phyloP scores from a whole-genome alignment of 2,888 invertebrate species.

The Orchesellides sinensis region DNA sequence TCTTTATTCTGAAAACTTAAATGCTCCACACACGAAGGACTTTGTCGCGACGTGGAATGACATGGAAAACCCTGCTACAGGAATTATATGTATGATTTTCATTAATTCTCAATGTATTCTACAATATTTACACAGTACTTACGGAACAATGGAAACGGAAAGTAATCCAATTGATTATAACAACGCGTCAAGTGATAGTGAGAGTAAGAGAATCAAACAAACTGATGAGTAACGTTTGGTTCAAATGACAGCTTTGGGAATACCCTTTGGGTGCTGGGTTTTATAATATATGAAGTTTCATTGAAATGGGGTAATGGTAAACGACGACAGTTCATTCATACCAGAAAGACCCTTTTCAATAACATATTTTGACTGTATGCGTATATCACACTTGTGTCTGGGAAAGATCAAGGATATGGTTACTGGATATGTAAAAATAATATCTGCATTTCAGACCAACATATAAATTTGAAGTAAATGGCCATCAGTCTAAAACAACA shows the following conservation, averaged over 20 bases:
- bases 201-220: slow-evolving; percentile 18
- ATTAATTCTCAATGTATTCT: not conserved
- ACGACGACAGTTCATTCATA: not conserved
- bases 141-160: too few species aligned
- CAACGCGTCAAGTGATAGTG: too few species aligned
- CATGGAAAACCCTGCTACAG: not conserved
- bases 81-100: not conserved
- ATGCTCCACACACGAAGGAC: too few species aligned
- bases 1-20: too few species aligned
- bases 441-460: too few species aligned
- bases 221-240: slow-evolving; percentile 55
- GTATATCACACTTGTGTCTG: not conserved
- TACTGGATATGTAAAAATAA: slow-evolving; percentile 1
- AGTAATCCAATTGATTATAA: not conserved
- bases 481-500: not conserved
- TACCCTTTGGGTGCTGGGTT: slow-evolving; percentile 26
- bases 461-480: slow-evolving; percentile 10
- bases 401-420: too few species aligned
- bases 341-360: slow-evolving; percentile 11
- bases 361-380: not conserved
- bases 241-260: slow-evolving; percentile 65
- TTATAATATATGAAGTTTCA: not conserved
- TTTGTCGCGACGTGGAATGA: too few species aligned
- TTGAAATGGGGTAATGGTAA: not conserved
- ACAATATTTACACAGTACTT: not conserved